Percentiles rank a stretch among this genome's conserved stretches.
Conservation (phyloP, 2,888 invertebrate species). For the Eledone cirrhosa region DNA sequence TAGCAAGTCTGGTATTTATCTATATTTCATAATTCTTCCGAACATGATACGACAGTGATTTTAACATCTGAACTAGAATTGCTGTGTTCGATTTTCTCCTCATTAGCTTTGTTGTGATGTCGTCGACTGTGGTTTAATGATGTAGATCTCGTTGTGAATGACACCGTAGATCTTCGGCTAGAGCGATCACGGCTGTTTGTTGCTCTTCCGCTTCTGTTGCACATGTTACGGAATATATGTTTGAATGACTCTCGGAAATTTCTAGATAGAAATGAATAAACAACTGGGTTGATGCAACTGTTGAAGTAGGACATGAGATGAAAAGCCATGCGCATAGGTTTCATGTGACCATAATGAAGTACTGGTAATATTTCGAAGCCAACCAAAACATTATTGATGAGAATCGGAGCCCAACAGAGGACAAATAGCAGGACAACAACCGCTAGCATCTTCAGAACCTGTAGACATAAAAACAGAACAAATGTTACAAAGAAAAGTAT, state of each 20-base stretch:
- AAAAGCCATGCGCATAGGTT: slow-evolving; percentile 74
- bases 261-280: slow-evolving; percentile 80
- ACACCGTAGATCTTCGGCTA: not conserved
- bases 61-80: slow-evolving; percentile 23
- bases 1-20: no score
- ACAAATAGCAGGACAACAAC: slow-evolving; percentile 78
- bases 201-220: slow-evolving; percentile 10
- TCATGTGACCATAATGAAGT: slow-evolving; percentile 70
- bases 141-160: slow-evolving; percentile 15
- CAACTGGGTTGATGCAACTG: slow-evolving; percentile 78
- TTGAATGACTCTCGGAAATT: slow-evolving; percentile 72
- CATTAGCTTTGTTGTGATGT: not conserved
- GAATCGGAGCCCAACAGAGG: slow-evolving; percentile 77
- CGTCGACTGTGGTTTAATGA: not conserved
- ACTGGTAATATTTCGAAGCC: slow-evolving; percentile 71
- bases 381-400: slow-evolving; percentile 75
- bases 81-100: not conserved
- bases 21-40: no score
- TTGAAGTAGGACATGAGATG: slow-evolving; percentile 78
- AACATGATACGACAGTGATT: not conserved
- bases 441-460: slow-evolving; percentile 79
- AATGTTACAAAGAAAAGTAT: no score
- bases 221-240: slow-evolving; percentile 51
- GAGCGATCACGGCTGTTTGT: not conserved
- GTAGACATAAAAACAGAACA: slow-evolving; percentile 42